Conservation (phyloP, 1,140 invertebrate genomes). For the Cheumatopsyche charites region DNA sequence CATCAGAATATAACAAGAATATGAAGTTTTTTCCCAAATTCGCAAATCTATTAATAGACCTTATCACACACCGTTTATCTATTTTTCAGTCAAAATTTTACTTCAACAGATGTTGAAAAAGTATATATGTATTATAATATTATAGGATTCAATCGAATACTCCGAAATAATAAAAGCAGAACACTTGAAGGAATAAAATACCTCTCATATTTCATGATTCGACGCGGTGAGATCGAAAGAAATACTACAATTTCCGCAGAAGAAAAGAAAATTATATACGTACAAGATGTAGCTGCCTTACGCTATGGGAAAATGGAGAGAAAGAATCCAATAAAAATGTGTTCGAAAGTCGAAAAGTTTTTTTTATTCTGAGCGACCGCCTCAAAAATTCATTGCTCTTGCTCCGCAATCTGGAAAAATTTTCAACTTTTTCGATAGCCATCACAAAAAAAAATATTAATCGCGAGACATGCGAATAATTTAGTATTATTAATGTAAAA, state of each 20-base stretch:
- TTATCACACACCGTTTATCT: too few relatives aligned
- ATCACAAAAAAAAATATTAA: too few relatives aligned
- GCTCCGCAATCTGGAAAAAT: not conserved
- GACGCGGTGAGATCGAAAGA: not conserved
- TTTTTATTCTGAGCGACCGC: not conserved
- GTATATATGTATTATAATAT: too few relatives aligned
- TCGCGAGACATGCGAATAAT: too few relatives aligned
- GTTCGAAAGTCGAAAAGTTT: constrained; percentile 15
- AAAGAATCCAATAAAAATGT: constrained; percentile 22
- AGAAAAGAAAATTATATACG: too few relatives aligned
- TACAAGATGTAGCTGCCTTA: not conserved
- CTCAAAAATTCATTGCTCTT: constrained; percentile 10
- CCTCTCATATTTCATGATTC: constrained; percentile 26
- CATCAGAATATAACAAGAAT: too few relatives aligned
- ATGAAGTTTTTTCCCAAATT: too few relatives aligned
- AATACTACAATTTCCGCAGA: not conserved
- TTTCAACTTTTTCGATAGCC: too few relatives aligned
- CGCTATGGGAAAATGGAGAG: not conserved
- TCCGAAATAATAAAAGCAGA: constrained; percentile 25
- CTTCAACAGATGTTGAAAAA: too few relatives aligned
- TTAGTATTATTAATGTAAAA: too few relatives aligned
- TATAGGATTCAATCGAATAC: constrained; percentile 12
- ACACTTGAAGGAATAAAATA: constrained; percentile 24
- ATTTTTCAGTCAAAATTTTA: too few relatives aligned
- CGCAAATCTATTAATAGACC: too few relatives aligned